phyloP scores from a whole-genome alignment of 2,888 invertebrate species.

The Lycocerus yunnanus region DNA sequence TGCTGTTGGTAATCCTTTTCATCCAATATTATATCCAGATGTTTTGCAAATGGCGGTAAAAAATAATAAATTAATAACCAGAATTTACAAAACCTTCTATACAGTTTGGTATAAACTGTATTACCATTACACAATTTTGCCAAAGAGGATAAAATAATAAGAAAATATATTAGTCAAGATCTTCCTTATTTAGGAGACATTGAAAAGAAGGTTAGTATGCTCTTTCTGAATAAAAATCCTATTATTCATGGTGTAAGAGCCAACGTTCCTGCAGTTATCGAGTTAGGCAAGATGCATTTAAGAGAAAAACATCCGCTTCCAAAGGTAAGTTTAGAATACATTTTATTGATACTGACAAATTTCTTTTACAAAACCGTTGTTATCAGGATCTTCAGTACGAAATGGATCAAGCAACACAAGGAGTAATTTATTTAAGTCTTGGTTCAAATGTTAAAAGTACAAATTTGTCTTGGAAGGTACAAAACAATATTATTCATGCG shows the following conservation, averaged over 20 bases:
- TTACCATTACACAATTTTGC: slow-evolving; percentile 38
- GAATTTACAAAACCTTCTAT: slow-evolving; percentile 41
- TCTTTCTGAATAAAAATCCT: slow-evolving; percentile 47
- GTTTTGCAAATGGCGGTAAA: not conserved
- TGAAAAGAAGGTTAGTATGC: slow-evolving; percentile 45
- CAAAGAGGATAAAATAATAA: slow-evolving; percentile 42
- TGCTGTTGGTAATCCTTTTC: slow-evolving; percentile 44
- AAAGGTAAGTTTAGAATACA: slow-evolving; percentile 38
- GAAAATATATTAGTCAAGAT: slow-evolving; percentile 47
- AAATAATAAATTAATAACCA: not conserved
- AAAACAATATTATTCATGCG: slow-evolving; percentile 47
- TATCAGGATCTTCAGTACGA: slow-evolving; percentile 48
- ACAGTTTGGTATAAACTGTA: slow-evolving; percentile 40
- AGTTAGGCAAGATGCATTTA: slow-evolving; percentile 45
- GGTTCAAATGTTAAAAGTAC: slow-evolving; percentile 53
- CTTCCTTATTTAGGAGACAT: slow-evolving; percentile 47
- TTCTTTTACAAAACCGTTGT: not conserved
- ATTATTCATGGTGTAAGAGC: slow-evolving; percentile 45
- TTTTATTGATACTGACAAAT: not conserved
- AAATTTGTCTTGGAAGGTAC: slow-evolving; percentile 46
- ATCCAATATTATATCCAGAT: slow-evolving; percentile 49
- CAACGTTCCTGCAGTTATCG: slow-evolving; percentile 45
- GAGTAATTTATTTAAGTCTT: slow-evolving; percentile 53
- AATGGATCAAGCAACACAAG: slow-evolving; percentile 49
- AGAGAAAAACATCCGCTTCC: slow-evolving; percentile 42